Evolutionary conservation across 2,797 vertebrate genomes (phyloP).

Genomic region (Melanotaenia boesemani): DNA sequence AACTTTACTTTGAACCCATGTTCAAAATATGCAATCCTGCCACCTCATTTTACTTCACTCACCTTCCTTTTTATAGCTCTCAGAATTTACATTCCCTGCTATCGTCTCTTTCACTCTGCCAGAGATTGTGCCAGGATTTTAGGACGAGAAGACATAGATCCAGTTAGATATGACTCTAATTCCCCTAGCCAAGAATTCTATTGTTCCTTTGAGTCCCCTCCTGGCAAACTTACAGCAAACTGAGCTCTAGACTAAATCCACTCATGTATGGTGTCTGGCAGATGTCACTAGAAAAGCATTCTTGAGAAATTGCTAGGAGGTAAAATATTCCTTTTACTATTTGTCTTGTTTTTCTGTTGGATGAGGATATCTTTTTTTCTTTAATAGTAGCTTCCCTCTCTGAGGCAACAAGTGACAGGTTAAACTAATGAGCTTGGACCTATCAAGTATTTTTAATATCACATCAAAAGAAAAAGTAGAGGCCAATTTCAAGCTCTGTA

Average conservation of each 20-base stretch:
- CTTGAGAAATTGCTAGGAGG: slow-evolving; percentile 5
- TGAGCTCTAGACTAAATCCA: slow-evolving; percentile 55
- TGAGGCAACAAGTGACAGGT: slow-evolving; percentile 67
- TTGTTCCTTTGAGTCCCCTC: slow-evolving; percentile 59
- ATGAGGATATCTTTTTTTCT: slow-evolving; percentile 10
- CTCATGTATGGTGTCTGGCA: slow-evolving; percentile 51
- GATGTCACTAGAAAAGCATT: slow-evolving; percentile 43
- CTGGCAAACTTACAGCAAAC: slow-evolving; percentile 55
- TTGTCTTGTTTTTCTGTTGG: slow-evolving; percentile 17
- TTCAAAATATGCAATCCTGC: slow-evolving; percentile 22
- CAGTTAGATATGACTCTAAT: slow-evolving; percentile 64
- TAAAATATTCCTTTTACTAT: slow-evolving; percentile 1
- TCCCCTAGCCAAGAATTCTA: slow-evolving; percentile 53
- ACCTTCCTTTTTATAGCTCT: slow-evolving; percentile 13
- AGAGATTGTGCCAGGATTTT: slow-evolving; percentile 50
- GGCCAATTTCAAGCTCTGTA: slow-evolving; percentile 77
- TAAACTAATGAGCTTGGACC: slow-evolving; percentile 75
- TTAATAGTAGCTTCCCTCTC: slow-evolving; percentile 31
- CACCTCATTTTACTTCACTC: background rate
- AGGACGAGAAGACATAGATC: slow-evolving; percentile 59
- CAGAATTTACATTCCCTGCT: slow-evolving; percentile 40
- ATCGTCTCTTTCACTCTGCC: slow-evolving; percentile 36
- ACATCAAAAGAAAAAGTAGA: slow-evolving; percentile 72
- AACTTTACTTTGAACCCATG: slow-evolving; percentile 35
- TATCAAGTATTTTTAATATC: slow-evolving; percentile 66